Evolutionary conservation across 1,140 invertebrate genomes (phyloP).

Genomic region (Philotrypesis tridentata): DNA sequence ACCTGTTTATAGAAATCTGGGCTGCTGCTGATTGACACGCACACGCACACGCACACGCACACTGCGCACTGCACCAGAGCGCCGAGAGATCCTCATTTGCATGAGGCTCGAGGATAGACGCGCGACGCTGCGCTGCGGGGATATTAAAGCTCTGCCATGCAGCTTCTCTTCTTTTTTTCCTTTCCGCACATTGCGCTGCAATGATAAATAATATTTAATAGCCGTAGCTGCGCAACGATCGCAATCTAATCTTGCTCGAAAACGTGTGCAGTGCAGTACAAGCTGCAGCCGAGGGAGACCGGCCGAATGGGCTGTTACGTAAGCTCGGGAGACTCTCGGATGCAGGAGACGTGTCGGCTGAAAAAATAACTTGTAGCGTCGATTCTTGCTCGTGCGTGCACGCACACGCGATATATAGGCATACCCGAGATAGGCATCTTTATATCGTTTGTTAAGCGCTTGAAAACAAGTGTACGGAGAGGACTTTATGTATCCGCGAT

Average conservation of each 20-base stretch:
- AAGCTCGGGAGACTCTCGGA: not conserved
- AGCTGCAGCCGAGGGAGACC: not conserved
- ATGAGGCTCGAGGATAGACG: slow-evolving; percentile 10
- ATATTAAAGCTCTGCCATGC: not conserved
- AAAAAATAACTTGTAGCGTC: slow-evolving; percentile 7
- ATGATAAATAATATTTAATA: slow-evolving; percentile 39
- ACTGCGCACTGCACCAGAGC: not conserved
- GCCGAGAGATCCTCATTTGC: slow-evolving; percentile 13
- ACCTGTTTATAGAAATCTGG: slow-evolving; percentile 17
- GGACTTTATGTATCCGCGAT: slow-evolving; percentile 4
- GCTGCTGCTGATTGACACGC: slow-evolving; percentile 32
- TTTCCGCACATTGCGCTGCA: not conserved
- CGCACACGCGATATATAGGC: too few relatives aligned
- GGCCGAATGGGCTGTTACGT: slow-evolving; percentile 3
- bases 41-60: not conserved
- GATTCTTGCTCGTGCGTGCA: not conserved
- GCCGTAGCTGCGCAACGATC: not conserved
- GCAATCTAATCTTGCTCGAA: slow-evolving; percentile 25
- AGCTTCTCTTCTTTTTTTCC: not conserved
- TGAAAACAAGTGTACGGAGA: slow-evolving; percentile 32
- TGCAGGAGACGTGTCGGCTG: not conserved
- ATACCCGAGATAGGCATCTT: slow-evolving; percentile 12
- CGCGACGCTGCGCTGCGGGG: too few relatives aligned
- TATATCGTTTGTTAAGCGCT: slow-evolving; percentile 25
- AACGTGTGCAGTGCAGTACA: not conserved